Evolutionary conservation across 2,888 invertebrate genomes (phyloP), one percentile per base, ranked within the genome.

Genomic region (Amiota mariae): DNA sequence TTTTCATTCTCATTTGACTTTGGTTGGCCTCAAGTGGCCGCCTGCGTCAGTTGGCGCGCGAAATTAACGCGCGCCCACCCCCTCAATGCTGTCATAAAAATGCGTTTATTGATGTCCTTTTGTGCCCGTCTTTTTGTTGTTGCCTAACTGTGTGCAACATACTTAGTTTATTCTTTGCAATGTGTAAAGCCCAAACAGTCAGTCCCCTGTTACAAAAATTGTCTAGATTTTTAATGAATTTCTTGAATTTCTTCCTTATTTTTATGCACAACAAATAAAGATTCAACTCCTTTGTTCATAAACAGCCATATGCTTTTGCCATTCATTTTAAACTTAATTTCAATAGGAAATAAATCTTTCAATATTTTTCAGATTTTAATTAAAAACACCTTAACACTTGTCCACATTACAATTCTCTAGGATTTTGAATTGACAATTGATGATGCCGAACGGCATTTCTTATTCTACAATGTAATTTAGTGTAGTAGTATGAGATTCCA

Each of bases 81-180:
- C 36, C 59, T 18, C 59, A 11, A 11, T 76, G n/a, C n/a, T n/a
- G 80, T 80, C 82, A 85, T 85, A 85, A 85, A 85, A 87, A 84
- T 78, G 82, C 86, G 85, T 85, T 85, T 86, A 85, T 85, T 87
- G 87, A 86, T 78, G 80, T 78, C 74, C 72, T 74, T 66, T 36
- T 70, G 77, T 84, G 78, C 2, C n/a, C n/a, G n/a, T n/a, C 36
- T 6, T 36, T 36, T 36, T 36, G 36, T 36, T 36, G 3, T 24
- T 24, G 24, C 24, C 24, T 24, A 2, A 24, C 24, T 24, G n/a
- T n/a, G 36, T 36, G 36, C 36, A 36, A n/a, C n/a, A n/a, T n/a
- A n/a, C n/a, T n/a, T 36, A 36, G 36, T 6, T 36, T 36, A 36
- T 36, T 36, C 36, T 36, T 36, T 11, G 81, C 77, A 77, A 78